These are phyloP conservation scores for Corythornis cristatus DNA, from an alignment of 2,113 vertebrate genomes.

Conservation along the genomic window DNA sequence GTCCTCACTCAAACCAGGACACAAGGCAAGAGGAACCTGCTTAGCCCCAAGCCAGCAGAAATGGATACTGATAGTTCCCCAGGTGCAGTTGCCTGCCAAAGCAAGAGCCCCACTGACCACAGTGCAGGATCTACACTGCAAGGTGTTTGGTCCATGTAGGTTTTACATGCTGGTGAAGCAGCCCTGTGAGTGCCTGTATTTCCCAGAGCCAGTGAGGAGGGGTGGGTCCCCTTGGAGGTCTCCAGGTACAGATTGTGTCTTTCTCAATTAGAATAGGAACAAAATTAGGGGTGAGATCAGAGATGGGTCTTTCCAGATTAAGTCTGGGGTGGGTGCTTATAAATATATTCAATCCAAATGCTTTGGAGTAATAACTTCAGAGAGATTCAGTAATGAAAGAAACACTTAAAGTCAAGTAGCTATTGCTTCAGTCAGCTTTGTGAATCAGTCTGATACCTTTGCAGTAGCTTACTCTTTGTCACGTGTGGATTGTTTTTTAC, in stretches of 20 bases:
- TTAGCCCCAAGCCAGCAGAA: background rate
- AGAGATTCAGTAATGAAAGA: background rate
- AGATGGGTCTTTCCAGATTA: background rate
- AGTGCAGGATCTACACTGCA: background rate
- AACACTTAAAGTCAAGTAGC: background rate
- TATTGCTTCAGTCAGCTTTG: background rate
- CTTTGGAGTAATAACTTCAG: background rate
- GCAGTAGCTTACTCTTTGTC: background rate
- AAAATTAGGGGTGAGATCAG: background rate
- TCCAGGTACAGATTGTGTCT: background rate
- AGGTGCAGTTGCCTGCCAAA: background rate
- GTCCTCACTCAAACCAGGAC: too few relatives aligned
- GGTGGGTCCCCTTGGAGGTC: background rate
- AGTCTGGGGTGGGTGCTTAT: background rate
- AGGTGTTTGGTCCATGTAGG: background rate
- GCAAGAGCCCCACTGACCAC: background rate
- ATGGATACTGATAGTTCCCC: accelerated
- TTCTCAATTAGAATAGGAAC: background rate
- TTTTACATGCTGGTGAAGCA: background rate
- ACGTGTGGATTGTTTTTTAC: background rate
- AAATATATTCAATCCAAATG: background rate
- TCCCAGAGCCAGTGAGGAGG: background rate
- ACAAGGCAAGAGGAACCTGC: background rate
- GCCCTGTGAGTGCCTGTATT: background rate
- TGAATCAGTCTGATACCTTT: background rate